A percentile compares a stretch with the other conserved stretches of the same genome.
These are phyloP conservation scores for Yoshiicerus persimilis DNA, from an alignment of 1,140 invertebrate species.

Conservation along the genomic window DNA sequence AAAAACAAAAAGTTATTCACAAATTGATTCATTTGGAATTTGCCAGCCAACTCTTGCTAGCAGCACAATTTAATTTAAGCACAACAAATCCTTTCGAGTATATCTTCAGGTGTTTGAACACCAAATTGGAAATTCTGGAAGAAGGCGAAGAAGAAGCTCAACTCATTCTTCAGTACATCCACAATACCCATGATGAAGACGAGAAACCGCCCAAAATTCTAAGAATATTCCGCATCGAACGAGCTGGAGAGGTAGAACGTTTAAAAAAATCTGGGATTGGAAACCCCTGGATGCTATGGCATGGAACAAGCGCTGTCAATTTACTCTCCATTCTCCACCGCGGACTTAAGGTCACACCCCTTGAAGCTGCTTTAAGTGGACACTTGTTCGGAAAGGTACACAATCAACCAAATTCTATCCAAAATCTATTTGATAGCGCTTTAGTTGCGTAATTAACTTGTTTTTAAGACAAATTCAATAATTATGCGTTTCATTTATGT, in stretches of 20 bases:
- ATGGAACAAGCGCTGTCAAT: constrained; percentile 56
- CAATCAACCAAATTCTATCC: too few species aligned
- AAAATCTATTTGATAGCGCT: too few species aligned
- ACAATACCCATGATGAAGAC: constrained; percentile 51
- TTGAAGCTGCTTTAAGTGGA: constrained; percentile 52
- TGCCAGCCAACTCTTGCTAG: constrained; percentile 55
- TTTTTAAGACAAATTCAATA: too few species aligned
- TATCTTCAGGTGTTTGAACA: constrained; percentile 55
- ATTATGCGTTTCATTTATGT: neutral
- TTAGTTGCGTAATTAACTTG: too few species aligned
- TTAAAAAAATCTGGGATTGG: constrained; percentile 39
- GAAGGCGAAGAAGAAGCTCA: constrained; percentile 54
- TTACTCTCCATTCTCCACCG: constrained; percentile 55
- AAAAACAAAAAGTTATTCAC: constrained; percentile 52
- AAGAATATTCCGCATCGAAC: constrained; percentile 53
- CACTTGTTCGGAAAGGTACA: constrained; percentile 54
- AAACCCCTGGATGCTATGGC: constrained; percentile 56
- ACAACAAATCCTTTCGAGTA: constrained; percentile 56
- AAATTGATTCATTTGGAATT: constrained; percentile 54
- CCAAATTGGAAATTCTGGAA: constrained; percentile 52
- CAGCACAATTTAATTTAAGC: constrained; percentile 51
- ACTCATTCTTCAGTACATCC: constrained; percentile 58
- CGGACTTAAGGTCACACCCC: constrained; percentile 55
- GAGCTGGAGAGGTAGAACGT: constrained; percentile 51
- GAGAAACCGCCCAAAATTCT: constrained; percentile 35